phyloP scores from a whole-genome alignment of 2,797 vertebrate species.

The Psittacula derbiana region DNA sequence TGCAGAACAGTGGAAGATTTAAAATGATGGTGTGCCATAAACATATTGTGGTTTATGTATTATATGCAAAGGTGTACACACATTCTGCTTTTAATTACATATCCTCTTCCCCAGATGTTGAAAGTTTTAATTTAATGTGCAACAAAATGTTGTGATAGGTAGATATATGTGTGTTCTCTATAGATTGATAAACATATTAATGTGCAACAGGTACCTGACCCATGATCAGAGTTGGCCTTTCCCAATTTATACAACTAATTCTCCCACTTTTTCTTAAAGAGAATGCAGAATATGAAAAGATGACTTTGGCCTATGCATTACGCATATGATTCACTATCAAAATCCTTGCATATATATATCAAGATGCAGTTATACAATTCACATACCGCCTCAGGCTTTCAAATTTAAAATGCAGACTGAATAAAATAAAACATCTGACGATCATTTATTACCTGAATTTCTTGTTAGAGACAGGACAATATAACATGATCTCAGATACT shows the following conservation, averaged over 20 bases:
- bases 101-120: fast-evolving
- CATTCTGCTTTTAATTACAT: background rate
- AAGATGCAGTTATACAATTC: background rate
- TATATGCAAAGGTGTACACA: fast-evolving
- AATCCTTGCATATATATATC: background rate
- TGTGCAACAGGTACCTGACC: background rate
- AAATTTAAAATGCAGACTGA: background rate
- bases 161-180: background rate
- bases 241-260: background rate
- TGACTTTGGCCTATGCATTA: background rate
- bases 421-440: background rate
- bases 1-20: background rate
- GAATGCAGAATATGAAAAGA: background rate
- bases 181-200: background rate
- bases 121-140: background rate
- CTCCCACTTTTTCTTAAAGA: background rate
- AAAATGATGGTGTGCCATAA: background rate
- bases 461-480: fast-evolving
- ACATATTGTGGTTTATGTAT: background rate
- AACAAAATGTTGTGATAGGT: background rate
- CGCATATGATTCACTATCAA: background rate
- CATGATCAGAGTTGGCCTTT: background rate
- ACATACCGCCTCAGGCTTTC: background rate
- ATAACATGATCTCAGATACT: background rate
- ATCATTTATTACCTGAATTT: background rate